phyloP scores from a whole-genome alignment of 35 echinoderm and acorn worm genomes.

The Stichopus chloronotus region DNA sequence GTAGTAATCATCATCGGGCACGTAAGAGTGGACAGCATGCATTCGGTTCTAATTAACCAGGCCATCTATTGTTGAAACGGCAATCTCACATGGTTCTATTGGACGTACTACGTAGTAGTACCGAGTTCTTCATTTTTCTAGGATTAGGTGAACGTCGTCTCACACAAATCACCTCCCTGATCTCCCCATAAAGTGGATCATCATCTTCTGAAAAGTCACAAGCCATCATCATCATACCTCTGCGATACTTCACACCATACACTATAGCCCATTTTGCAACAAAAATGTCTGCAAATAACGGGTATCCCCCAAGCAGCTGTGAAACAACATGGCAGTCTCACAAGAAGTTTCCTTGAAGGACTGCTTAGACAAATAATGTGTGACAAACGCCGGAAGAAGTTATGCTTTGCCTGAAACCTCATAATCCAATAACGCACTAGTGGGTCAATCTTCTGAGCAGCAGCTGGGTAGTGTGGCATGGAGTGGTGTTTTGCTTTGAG shows the following conservation, averaged over 20 bases:
- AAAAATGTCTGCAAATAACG: constrained; percentile 17
- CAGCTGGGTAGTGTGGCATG: constrained; percentile 40
- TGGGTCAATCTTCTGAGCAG: not conserved
- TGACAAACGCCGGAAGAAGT: not conserved
- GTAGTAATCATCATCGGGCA: not conserved
- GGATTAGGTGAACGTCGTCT: constrained; percentile 1
- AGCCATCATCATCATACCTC: not conserved
- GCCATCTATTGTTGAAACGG: not conserved
- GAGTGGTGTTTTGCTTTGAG: constrained; percentile 42
- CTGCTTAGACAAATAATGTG: constrained; percentile 36
- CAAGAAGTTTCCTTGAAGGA: not conserved
- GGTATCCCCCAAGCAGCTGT: not conserved
- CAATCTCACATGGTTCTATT: not conserved
- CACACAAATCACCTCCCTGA: constrained; percentile 35
- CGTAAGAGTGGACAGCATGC: constrained; percentile 26
- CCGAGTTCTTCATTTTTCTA: constrained; percentile 30
- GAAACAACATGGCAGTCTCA: constrained; percentile 14
- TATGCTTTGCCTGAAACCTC: constrained; percentile 43
- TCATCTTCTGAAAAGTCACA: not conserved
- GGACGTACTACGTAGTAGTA: constrained; percentile 17
- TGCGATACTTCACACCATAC: not conserved
- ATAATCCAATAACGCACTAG: constrained; percentile 32
- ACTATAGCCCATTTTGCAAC: constrained; percentile 7
- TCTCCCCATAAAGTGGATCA: not conserved
- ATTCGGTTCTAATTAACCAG: constrained; percentile 6